Percentiles rank a stretch among this genome's conserved stretches.
Evolutionary conservation across 2,113 vertebrate genomes (phyloP).

Genomic region (Nipponia nippon): DNA sequence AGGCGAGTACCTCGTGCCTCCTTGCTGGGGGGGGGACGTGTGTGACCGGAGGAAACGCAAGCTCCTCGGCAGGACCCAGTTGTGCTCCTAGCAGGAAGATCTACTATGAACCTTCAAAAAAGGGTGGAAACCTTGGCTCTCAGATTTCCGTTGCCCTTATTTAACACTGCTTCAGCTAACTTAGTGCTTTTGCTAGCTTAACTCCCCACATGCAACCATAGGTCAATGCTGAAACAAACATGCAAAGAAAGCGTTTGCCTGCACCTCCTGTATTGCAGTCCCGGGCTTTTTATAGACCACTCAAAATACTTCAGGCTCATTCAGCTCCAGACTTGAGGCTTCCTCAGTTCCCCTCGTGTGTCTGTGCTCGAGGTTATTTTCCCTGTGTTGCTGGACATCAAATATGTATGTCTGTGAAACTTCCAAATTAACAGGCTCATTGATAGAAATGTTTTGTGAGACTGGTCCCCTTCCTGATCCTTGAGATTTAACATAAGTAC

Average conservation of each 20-base stretch:
- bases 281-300: neutral
- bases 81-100: neutral
- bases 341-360: neutral
- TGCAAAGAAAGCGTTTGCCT: neutral
- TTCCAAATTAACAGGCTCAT: neutral
- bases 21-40: accelerated
- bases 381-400: neutral
- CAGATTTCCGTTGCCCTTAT: neutral
- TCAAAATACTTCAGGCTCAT: neutral
- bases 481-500: neutral
- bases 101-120: neutral
- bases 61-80: neutral
- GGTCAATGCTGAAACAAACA: neutral
- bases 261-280: neutral
- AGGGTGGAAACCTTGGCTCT: neutral
- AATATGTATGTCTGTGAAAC: neutral
- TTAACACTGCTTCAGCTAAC: neutral
- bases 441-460: neutral
- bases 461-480: neutral
- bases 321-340: neutral
- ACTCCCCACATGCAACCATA: neutral
- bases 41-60: accelerated
- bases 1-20: neutral
- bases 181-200: neutral
- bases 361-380: neutral